Percentiles rank a stretch among this genome's conserved stretches.
Evolutionary conservation across 1,140 invertebrate genomes (phyloP).

Genomic region (Polypedilum pembai): DNA sequence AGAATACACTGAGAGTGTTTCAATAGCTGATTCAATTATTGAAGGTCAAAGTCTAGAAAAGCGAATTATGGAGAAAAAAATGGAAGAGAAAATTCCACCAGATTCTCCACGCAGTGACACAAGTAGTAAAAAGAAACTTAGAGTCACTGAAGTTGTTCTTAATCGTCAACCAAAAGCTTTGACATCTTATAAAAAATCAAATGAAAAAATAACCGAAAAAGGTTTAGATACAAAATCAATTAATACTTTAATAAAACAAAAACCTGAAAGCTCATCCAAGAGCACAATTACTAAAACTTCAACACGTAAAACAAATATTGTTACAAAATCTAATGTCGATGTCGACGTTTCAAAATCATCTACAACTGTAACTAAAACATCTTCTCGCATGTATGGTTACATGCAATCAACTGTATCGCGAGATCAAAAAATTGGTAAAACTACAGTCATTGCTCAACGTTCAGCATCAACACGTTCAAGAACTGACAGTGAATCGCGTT

Average conservation of each 20-base stretch:
- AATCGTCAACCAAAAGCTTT: neutral
- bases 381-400: slow-evolving; percentile 38
- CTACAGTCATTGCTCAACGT: neutral
- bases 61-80: neutral
- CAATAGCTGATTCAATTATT: neutral
- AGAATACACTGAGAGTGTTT: slow-evolving; percentile 4
- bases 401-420: slow-evolving; percentile 46
- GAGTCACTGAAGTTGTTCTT: neutral
- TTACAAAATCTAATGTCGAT: neutral
- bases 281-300: neutral
- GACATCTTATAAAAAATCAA: neutral
- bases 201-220: neutral
- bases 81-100: neutral
- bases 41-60: neutral
- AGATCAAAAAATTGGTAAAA: slow-evolving; percentile 44
- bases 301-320: slow-evolving; percentile 12
- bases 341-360: neutral
- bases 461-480: neutral
- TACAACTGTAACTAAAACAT: slow-evolving; percentile 22
- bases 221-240: neutral
- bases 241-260: neutral
- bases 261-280: neutral
- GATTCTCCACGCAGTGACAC: neutral
- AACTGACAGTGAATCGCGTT: slow-evolving; percentile 15
- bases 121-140: slow-evolving; percentile 2